Percentiles rank a stretch among this genome's conserved stretches.
Evolutionary conservation across 2,797 vertebrate genomes (phyloP).

Genomic region (Peromyscus nudipes): DNA sequence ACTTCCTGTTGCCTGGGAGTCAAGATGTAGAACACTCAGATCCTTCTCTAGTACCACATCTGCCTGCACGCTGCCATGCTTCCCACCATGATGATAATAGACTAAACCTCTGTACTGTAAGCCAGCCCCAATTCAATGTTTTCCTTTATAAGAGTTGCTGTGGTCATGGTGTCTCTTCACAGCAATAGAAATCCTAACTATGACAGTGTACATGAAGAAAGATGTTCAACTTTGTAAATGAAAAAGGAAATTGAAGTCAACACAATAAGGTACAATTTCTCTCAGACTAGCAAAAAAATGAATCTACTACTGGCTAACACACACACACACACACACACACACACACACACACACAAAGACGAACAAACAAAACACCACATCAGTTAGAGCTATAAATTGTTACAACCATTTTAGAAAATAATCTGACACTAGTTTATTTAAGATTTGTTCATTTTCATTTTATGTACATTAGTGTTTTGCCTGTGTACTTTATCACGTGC

Average conservation of each 20-base stretch:
- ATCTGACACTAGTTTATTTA: background rate
- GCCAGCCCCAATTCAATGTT: background rate
- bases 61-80: background rate
- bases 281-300: background rate
- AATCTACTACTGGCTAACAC: background rate
- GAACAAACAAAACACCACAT: background rate
- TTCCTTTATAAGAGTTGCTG: background rate
- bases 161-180: background rate
- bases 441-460: background rate
- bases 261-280: background rate
- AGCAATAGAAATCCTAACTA: background rate
- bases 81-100: background rate
- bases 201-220: background rate
- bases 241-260: slow-evolving; percentile 57
- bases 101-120: background rate
- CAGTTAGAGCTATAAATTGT: background rate
- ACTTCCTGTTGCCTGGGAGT: background rate
- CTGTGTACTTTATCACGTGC: background rate
- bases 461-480: background rate
- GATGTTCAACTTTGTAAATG: slow-evolving; percentile 15
- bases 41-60: background rate
- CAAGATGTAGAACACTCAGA: background rate
- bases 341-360: background rate
- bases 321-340: background rate
- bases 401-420: slow-evolving; percentile 51